Conservation (phyloP, 2,113 vertebrate genomes). For the Oceanites oceanicus region DNA sequence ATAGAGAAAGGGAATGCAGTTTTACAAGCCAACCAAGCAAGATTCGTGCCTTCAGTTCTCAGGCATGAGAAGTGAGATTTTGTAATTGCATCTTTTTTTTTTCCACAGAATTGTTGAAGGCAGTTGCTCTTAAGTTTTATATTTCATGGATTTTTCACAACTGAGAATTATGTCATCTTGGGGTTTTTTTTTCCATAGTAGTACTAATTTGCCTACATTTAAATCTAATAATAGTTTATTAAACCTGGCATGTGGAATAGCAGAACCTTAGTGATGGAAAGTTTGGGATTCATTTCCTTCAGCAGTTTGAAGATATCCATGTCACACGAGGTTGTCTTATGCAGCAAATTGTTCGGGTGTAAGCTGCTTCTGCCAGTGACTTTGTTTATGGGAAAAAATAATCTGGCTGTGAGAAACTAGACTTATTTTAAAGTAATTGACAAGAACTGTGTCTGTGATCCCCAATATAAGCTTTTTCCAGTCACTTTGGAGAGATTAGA, state of each 20-base stretch:
- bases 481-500: slow-evolving; percentile 64
- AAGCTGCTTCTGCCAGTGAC: slow-evolving; percentile 31
- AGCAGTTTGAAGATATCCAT: background rate
- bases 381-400: slow-evolving; percentile 52
- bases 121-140: background rate
- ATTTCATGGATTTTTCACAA: background rate
- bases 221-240: slow-evolving; percentile 12
- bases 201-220: background rate
- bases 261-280: background rate
- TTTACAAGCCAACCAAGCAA: background rate
- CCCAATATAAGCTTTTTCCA: slow-evolving; percentile 49
- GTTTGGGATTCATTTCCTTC: background rate
- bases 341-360: background rate
- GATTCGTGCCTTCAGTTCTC: background rate
- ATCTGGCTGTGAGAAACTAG: slow-evolving; percentile 55
- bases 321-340: background rate
- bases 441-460: slow-evolving; percentile 43
- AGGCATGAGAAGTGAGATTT: background rate
- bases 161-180: background rate
- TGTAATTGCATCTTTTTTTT: background rate
- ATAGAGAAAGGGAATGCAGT: background rate
- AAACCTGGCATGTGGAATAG: slow-evolving; percentile 1
- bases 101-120: background rate
- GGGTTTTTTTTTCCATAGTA: background rate
- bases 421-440: slow-evolving; percentile 46